phyloP scores from a whole-genome alignment of 2,888 invertebrate species.

The Micoletzkya japonica region DNA sequence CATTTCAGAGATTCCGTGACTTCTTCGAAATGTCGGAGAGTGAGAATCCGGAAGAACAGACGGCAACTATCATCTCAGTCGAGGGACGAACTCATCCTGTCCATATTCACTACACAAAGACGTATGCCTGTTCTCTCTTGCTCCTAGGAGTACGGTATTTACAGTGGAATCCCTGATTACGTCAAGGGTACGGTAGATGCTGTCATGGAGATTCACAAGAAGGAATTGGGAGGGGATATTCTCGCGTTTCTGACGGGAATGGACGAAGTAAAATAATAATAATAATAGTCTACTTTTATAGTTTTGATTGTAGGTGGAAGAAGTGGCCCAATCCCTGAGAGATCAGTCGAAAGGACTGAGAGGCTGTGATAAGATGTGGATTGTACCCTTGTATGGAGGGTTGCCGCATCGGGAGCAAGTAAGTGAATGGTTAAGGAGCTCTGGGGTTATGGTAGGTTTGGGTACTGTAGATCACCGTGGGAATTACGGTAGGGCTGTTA shows the following conservation, averaged over 20 bases:
- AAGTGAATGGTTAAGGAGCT: too few relatives aligned
- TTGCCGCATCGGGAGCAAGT: constrained; percentile 72
- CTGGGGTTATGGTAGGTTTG: neutral
- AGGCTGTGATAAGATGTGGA: constrained; percentile 64
- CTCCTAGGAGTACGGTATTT: constrained; percentile 21
- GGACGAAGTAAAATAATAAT: constrained; percentile 59
- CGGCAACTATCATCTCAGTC: constrained; percentile 81
- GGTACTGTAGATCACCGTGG: neutral
- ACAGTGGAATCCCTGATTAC: constrained; percentile 58
- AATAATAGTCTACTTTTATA: neutral
- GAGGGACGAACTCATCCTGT: constrained; percentile 87
- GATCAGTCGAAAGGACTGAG: constrained; percentile 42
- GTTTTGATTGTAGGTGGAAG: constrained; percentile 11
- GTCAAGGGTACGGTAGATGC: constrained; percentile 75
- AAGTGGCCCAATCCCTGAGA: constrained; percentile 51
- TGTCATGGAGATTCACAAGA: constrained; percentile 80
- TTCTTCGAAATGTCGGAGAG: constrained; percentile 66
- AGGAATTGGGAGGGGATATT: constrained; percentile 76
- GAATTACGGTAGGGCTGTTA: too few relatives aligned
- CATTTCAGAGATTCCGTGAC: constrained; percentile 62
- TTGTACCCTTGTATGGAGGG: constrained; percentile 90
- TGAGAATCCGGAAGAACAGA: constrained; percentile 69
- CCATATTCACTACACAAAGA: constrained; percentile 78
- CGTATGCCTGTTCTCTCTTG: constrained; percentile 46
- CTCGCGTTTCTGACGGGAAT: constrained; percentile 75